These are phyloP conservation scores for Mormyrus lacerda DNA, from an alignment of 2,113 vertebrate species.

Conservation along the genomic window DNA sequence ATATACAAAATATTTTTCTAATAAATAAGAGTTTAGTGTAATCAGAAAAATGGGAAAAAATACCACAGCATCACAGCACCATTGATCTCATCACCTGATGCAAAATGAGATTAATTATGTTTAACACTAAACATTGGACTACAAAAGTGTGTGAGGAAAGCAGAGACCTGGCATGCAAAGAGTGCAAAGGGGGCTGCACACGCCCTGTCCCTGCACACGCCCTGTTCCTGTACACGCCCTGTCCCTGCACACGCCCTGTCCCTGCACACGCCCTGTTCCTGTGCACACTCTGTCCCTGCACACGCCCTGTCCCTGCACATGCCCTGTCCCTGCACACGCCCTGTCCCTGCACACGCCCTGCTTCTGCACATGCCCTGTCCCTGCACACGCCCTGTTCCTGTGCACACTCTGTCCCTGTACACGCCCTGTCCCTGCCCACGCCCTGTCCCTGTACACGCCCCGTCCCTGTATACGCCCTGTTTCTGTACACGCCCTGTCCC, in stretches of 20 bases:
- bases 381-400: not conserved
- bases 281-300: not conserved
- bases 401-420: not conserved
- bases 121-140: not conserved
- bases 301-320: no score
- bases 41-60: not conserved
- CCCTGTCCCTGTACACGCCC: not conserved
- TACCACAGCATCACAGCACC: not conserved
- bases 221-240: not conserved
- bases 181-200: not conserved
- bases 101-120: not conserved
- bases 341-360: no score
- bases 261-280: no score
- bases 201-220: not conserved
- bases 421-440: not conserved
- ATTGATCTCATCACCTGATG: not conserved
- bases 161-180: not conserved
- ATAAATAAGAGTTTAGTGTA: not conserved
- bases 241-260: no score
- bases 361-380: rapidly evolving
- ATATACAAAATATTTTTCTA: not conserved
- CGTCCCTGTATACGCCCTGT: not conserved
- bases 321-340: not conserved
- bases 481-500: not conserved
- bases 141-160: not conserved